A percentile compares a stretch with the other conserved stretches of the same genome.
These are phyloP conservation scores for Thymelicus lineola DNA, from an alignment of 2,888 invertebrate genomes.

Conservation along the genomic window DNA sequence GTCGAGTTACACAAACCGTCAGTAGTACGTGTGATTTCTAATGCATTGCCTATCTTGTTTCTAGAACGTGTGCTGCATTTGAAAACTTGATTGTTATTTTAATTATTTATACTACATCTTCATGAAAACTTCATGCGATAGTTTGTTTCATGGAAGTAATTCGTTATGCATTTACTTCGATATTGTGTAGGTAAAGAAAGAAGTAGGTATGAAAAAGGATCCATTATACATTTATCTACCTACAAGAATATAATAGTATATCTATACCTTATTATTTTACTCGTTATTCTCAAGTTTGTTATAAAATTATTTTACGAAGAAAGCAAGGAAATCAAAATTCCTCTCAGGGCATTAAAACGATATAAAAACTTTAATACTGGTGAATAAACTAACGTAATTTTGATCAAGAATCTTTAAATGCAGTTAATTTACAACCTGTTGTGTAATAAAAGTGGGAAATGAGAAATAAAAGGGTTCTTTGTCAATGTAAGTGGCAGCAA, in stretches of 20 bases:
- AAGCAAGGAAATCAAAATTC: constrained; percentile 21
- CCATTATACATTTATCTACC: too few relatives aligned
- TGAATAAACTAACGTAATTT: constrained; percentile 29
- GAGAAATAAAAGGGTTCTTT: constrained; percentile 47
- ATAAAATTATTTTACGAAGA: constrained; percentile 11
- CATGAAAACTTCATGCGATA: too few relatives aligned
- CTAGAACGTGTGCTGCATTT: constrained; percentile 24
- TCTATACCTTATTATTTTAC: too few relatives aligned
- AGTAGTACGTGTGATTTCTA: constrained; percentile 47
- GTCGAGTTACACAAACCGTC: constrained; percentile 55
- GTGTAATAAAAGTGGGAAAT: constrained; percentile 51
- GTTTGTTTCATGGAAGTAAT: too few relatives aligned
- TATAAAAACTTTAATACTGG: constrained; percentile 27
- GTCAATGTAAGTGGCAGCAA: constrained; percentile 51
- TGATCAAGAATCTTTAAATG: constrained; percentile 42
- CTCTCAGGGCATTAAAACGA: constrained; percentile 22
- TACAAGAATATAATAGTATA: too few relatives aligned
- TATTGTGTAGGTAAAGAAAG: too few relatives aligned
- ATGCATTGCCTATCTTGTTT: constrained; percentile 53
- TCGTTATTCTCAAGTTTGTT: not conserved
- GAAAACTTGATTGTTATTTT: constrained; percentile 1
- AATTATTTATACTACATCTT: not conserved
- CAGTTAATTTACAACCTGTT: constrained; percentile 53
- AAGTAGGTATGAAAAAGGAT: too few relatives aligned
- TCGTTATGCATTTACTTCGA: too few relatives aligned